phyloP scores from a whole-genome alignment of 2,797 vertebrate species.

The Micropoecilia bifurca region DNA sequence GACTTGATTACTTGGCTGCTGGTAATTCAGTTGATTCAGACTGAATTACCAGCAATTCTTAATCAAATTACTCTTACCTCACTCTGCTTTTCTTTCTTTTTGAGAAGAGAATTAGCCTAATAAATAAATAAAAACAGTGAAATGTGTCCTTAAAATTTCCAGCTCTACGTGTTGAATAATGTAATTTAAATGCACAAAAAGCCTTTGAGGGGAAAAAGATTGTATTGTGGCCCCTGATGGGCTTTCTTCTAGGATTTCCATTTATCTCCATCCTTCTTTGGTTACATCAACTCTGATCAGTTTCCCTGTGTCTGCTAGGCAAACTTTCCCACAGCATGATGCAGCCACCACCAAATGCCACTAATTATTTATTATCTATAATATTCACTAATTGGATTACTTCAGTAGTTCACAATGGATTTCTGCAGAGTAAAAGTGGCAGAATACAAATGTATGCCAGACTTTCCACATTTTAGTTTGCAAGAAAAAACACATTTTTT shows the following conservation, averaged over 20 bases:
- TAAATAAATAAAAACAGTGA: background rate
- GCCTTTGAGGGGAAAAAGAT: background rate
- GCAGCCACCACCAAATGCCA: background rate
- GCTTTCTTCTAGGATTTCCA: background rate
- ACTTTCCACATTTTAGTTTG: background rate
- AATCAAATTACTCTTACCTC: background rate
- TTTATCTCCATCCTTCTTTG: background rate
- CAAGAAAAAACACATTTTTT: background rate
- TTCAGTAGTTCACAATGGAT: background rate
- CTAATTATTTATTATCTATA: background rate
- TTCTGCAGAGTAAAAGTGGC: background rate
- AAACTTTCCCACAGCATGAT: background rate
- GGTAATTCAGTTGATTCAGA: conserved; percentile 15
- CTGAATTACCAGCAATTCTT: background rate
- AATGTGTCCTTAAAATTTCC: background rate
- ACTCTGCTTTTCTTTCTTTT: background rate
- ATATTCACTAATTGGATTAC: background rate
- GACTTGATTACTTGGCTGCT: conserved; percentile 23
- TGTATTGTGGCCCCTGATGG: background rate
- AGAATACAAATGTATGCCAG: background rate
- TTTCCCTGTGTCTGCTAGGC: background rate
- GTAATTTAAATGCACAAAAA: background rate
- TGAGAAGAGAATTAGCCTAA: background rate
- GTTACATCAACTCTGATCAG: background rate
- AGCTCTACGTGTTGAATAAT: background rate